Conservation (phyloP, 2,888 invertebrate genomes). For the Cristatella mucedo region DNA sequence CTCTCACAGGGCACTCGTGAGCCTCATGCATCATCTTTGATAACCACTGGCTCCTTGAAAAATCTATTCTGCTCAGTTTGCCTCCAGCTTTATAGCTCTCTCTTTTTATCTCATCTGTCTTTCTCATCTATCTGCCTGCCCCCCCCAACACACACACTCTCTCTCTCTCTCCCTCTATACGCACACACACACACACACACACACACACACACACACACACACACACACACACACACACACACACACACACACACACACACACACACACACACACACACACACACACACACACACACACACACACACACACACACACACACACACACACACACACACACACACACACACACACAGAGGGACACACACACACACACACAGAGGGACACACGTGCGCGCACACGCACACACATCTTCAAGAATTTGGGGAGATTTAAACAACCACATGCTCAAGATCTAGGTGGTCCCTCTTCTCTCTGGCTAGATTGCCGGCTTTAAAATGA, state of each 20-base stretch:
- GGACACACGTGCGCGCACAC: background rate
- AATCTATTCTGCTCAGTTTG: too few relatives aligned
- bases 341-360: too few relatives aligned
- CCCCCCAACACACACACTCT: background rate
- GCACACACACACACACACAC: background rate
- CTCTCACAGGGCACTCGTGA: too few relatives aligned
- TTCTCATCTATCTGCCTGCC: slow-evolving; percentile 3
- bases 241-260: background rate
- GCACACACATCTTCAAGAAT: background rate
- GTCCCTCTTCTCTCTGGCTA: too few relatives aligned
- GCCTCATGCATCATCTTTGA: too few relatives aligned
- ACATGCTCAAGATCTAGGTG: too few relatives aligned
- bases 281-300: slow-evolving; percentile 1
- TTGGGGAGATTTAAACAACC: background rate
- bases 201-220: background rate
- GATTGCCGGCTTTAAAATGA: too few relatives aligned
- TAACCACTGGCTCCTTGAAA: too few relatives aligned
- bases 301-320: slow-evolving; percentile 8
- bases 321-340: background rate
- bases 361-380: too few relatives aligned
- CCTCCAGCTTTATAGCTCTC: too few relatives aligned
- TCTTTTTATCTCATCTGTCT: background rate
- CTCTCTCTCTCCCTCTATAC: slow-evolving; percentile 4
- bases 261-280: background rate
- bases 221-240: background rate